Evolutionary conservation across 2,113 vertebrate species (phyloP).

Genomic region (Colistium nudipinnis): DNA sequence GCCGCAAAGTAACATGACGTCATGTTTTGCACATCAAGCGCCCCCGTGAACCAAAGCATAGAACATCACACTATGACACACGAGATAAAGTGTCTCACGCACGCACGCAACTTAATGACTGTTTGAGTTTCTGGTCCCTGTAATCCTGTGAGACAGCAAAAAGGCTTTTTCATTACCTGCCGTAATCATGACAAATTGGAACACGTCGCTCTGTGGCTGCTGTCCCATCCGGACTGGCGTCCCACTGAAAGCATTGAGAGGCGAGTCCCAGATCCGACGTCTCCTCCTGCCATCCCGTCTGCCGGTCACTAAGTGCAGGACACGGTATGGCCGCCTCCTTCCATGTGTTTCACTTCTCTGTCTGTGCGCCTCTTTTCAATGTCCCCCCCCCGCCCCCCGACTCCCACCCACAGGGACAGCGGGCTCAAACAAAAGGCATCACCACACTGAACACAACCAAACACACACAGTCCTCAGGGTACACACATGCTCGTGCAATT

Average conservation of each 20-base stretch:
- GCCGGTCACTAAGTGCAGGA: slow-evolving; percentile 15
- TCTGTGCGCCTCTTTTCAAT: slow-evolving; percentile 57
- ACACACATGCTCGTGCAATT: background rate
- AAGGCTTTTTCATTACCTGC: slow-evolving; percentile 66
- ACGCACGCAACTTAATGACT: slow-evolving; percentile 25
- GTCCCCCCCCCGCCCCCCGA: slow-evolving; percentile 30
- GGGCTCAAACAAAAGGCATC: slow-evolving; percentile 68
- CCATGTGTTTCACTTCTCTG: slow-evolving; percentile 45
- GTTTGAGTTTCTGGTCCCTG: slow-evolving; percentile 27
- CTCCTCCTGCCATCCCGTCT: background rate
- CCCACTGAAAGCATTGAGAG: background rate
- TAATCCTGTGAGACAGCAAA: slow-evolving; percentile 34
- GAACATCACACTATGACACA: background rate
- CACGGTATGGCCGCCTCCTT: slow-evolving; percentile 14
- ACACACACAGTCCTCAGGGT: slow-evolving; percentile 18
- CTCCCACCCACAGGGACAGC: slow-evolving; percentile 54
- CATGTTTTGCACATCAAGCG: background rate
- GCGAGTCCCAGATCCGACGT: too few relatives aligned
- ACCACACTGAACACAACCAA: slow-evolving; percentile 1
- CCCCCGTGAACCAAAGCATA: slow-evolving; percentile 33
- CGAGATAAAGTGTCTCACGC: background rate
- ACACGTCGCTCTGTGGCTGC: slow-evolving; percentile 29
- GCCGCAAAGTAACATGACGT: background rate
- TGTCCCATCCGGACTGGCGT: slow-evolving; percentile 41
- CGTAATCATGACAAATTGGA: slow-evolving; percentile 52